A percentile compares a stretch with the other conserved stretches of the same genome.
Conservation (phyloP, 2,888 invertebrate species). For the Ypsolopha sequella region DNA sequence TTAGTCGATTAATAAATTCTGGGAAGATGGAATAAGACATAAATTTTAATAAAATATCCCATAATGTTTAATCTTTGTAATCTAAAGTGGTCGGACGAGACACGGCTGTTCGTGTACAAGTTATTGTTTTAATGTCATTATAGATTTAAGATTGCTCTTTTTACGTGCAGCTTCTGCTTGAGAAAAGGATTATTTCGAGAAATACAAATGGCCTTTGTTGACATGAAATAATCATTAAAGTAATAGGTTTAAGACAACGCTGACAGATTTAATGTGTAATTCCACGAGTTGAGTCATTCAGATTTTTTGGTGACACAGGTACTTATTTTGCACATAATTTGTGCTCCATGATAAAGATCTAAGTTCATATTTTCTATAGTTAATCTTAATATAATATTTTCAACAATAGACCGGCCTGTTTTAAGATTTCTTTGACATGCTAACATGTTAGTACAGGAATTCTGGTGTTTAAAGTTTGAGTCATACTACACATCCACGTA, state of each 20-base stretch:
- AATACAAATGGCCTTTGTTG: conserved; percentile 2
- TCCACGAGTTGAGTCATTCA: too few relatives aligned
- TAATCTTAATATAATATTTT: too few relatives aligned
- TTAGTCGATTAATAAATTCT: conserved; percentile 67
- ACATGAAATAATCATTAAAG: conserved; percentile 1
- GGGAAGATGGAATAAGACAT: conserved; percentile 64
- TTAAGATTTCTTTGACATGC: too few relatives aligned
- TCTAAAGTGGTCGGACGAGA: conserved; percentile 33
- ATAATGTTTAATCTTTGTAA: conserved; percentile 45
- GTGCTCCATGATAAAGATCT: too few relatives aligned
- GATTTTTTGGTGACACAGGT: too few relatives aligned
- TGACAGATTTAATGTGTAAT: not conserved
- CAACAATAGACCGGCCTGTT: too few relatives aligned
- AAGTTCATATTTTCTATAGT: too few relatives aligned
- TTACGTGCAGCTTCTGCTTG: conserved; percentile 12
- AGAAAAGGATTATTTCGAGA: conserved; percentile 4
- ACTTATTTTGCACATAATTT: too few relatives aligned
- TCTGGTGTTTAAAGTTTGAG: too few relatives aligned
- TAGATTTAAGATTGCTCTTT: conserved; percentile 29
- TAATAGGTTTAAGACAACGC: not conserved
- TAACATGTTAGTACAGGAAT: too few relatives aligned
- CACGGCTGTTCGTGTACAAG: conserved; percentile 15
- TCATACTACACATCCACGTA: too few relatives aligned
- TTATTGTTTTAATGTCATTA: conserved; percentile 41
- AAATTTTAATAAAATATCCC: conserved; percentile 64